phyloP scores from a whole-genome alignment of 1,140 invertebrate species.

The Saccostrea cuccullata region DNA sequence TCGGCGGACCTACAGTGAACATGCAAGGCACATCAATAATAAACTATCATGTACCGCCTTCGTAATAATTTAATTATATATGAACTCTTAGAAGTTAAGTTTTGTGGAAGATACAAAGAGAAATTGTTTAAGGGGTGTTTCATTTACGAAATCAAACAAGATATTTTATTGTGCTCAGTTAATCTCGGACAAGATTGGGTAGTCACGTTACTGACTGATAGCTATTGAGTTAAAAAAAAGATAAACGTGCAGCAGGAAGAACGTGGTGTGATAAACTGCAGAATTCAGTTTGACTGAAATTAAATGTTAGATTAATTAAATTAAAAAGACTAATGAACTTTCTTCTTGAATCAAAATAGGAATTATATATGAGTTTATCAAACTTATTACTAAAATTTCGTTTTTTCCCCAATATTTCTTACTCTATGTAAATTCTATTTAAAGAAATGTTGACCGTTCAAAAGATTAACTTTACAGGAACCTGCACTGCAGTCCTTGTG shows the following conservation, averaged over 20 bases:
- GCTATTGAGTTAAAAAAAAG: neutral
- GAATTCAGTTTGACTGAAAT: too few species aligned
- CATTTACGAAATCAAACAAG: neutral
- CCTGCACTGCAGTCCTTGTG: too few species aligned
- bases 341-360: too few species aligned
- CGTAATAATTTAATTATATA: neutral
- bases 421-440: neutral
- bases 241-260: neutral
- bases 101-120: too few species aligned
- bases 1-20: neutral
- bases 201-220: neutral
- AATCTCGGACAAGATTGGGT: neutral
- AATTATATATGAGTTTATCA: neutral
- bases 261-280: neutral
- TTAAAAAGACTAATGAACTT: too few species aligned
- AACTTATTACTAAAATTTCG: neutral
- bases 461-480: too few species aligned
- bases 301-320: too few species aligned
- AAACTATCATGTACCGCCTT: neutral
- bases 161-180: neutral
- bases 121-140: neutral
- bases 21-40: neutral
- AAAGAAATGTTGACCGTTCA: too few species aligned
- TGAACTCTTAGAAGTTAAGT: neutral
- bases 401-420: neutral